Evolutionary conservation across 53 echinoderm and acorn worm genomes (phyloP), one percentile per base, ranked within the genome.

Genomic region (Stichopus horrens): DNA sequence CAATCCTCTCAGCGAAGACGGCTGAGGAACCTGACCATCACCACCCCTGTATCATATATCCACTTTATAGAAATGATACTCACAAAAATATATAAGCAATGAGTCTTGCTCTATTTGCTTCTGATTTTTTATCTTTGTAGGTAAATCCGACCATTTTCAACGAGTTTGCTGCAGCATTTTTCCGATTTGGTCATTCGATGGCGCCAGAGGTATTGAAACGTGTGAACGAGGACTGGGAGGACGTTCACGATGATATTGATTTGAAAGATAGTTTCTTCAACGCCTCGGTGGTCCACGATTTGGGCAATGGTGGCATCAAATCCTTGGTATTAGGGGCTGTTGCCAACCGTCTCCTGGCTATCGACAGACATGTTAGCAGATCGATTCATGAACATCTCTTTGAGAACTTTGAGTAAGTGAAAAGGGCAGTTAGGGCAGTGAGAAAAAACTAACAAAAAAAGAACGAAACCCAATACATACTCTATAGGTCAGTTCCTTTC

Each of bases 151-250:
- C 90, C 54, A 73, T 90, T 8, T 67, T 20, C 67, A 94, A 94
- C 75, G 89, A 90, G 1, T 94, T 94, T 22, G 88, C 91, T 6
- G 55, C 88, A 0, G 94, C 94, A 16, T 92, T 92, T 21, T 94
- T 68, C 59, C 90, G 94, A 6, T 79, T 94, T 54, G 94, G 94
- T 52, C 94, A 94, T 57, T 89, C 78, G 8, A 83, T 89, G 74
- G 84, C 87, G 20, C 94, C 94, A 5, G 74, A 89, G 7, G 58
- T 73, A 6, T 74, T 94, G 52, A 51, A 75, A 57, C 83, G 90
- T 57, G 82, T 94, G 5, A 85, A 92, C 56, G 55, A 23, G 20
- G n/a, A 83, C 6, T 84, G 52, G 21, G 59, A 81, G 20, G 20
- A 75, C 73, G 73, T 54, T 5, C 67, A 79, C 59, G 86, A 87